phyloP scores from a whole-genome alignment of 2,797 vertebrate genomes.

The Micromesistius poutassou region DNA sequence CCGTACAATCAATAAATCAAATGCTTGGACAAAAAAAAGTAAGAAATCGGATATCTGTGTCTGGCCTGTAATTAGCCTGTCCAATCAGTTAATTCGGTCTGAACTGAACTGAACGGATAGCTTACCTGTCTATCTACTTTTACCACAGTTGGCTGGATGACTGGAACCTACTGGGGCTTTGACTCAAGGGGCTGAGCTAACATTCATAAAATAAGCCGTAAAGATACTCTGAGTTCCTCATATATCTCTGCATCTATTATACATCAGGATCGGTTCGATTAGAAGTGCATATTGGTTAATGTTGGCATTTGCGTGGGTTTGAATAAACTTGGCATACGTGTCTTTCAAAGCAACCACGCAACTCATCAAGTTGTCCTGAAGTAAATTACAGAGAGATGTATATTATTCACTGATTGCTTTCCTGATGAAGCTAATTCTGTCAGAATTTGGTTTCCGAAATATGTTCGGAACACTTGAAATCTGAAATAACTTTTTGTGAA shows the following conservation, averaged over 20 bases:
- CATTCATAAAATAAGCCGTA: slow-evolving; percentile 24
- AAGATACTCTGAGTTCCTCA: background rate
- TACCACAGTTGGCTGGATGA: background rate
- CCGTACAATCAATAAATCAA: too few species aligned
- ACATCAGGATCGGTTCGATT: slow-evolving; percentile 24
- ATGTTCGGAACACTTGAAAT: background rate
- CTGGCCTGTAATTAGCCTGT: too few species aligned
- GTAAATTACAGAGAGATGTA: background rate
- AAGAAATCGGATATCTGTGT: too few species aligned
- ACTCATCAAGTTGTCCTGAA: background rate
- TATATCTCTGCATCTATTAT: slow-evolving; percentile 10
- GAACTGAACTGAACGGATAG: too few species aligned
- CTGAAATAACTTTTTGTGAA: background rate
- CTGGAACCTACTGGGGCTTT: background rate
- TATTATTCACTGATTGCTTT: background rate
- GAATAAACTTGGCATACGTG: background rate
- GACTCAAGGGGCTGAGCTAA: slow-evolving; percentile 4
- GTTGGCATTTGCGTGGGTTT: background rate
- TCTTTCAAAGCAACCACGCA: background rate
- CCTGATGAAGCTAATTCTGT: background rate
- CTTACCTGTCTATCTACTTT: too few species aligned
- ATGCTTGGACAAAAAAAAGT: too few species aligned
- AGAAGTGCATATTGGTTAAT: background rate
- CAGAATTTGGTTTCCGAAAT: background rate
- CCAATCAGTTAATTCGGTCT: too few species aligned